Percentiles rank a stretch among this genome's conserved stretches.
Evolutionary conservation across 2,888 invertebrate genomes (phyloP).

Genomic region (Anoncus sp.): DNA sequence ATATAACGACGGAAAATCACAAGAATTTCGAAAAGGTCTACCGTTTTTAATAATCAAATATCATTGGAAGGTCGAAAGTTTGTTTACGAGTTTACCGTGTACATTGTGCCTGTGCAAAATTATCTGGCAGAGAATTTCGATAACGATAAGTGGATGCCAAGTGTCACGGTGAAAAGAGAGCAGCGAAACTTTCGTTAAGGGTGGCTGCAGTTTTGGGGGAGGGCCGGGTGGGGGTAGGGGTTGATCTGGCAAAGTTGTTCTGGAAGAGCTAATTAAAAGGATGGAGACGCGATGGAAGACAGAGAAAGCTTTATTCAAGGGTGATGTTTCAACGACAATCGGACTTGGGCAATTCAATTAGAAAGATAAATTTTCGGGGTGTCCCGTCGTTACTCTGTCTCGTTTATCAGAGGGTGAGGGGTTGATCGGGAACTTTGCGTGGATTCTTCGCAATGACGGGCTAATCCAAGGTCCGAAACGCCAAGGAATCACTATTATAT

Average conservation of each 20-base stretch:
- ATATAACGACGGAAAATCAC: conserved; percentile 1
- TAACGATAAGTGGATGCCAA: conserved; percentile 56
- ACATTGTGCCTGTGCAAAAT: background rate
- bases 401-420: background rate
- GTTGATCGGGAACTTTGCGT: conserved; percentile 22
- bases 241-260: conserved; percentile 62
- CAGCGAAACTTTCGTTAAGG: conserved; percentile 19
- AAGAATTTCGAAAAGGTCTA: background rate
- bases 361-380: conserved; percentile 69
- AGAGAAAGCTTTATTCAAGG: conserved; percentile 26
- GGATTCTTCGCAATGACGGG: conserved; percentile 18
- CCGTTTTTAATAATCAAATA: background rate
- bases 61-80: background rate
- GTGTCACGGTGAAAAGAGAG: conserved; percentile 17
- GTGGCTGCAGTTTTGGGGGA: conserved; percentile 9
- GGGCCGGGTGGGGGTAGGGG: too few relatives aligned
- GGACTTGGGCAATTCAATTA: conserved; percentile 71
- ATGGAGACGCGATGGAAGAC: conserved; percentile 48
- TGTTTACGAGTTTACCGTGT: conserved; percentile 11
- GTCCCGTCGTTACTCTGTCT: conserved; percentile 19
- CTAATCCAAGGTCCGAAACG: conserved; percentile 24
- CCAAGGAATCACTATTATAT: conserved; percentile 32
- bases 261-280: conserved; percentile 60
- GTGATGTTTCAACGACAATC: conserved; percentile 48
- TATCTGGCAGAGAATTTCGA: conserved; percentile 37